These are phyloP conservation scores for Hippocampus mohnikei DNA, from an alignment of 2,113 vertebrate genomes.

Conservation along the genomic window DNA sequence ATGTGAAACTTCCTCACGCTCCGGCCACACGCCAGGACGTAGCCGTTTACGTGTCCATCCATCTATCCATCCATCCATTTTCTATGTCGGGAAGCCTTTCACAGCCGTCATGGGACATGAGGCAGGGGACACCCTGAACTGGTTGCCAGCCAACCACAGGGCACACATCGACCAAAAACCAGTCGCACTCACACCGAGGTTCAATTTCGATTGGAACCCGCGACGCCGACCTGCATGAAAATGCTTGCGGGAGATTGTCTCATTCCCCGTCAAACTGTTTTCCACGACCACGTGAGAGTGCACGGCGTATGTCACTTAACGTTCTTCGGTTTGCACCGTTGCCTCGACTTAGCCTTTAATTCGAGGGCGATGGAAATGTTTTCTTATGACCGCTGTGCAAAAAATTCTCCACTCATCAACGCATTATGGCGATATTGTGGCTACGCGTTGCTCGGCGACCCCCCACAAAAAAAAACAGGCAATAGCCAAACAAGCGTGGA, in stretches of 20 bases:
- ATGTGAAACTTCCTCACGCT: not conserved
- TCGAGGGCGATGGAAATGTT: slow-evolving; percentile 55
- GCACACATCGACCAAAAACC: too few relatives aligned
- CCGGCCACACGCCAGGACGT: not conserved
- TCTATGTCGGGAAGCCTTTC: not conserved
- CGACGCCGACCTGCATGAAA: not conserved
- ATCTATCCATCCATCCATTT: too few relatives aligned
- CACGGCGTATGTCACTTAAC: not conserved
- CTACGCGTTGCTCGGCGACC: slow-evolving; percentile 56
- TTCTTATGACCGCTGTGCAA: slow-evolving; percentile 46
- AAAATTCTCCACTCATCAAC: slow-evolving; percentile 36
- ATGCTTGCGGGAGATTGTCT: not conserved
- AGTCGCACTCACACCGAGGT: not conserved
- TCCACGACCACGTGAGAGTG: slow-evolving; percentile 22
- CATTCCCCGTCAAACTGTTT: slow-evolving; percentile 27
- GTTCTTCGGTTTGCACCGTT: slow-evolving; percentile 35
- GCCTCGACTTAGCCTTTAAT: slow-evolving; percentile 32
- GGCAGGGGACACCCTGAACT: too few relatives aligned
- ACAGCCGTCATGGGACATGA: too few relatives aligned
- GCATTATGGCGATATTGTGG: slow-evolving; percentile 54
- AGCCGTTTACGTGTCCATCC: not conserved
- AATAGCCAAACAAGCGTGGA: slow-evolving; percentile 46
- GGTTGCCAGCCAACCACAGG: too few relatives aligned
- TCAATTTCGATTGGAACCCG: not conserved
- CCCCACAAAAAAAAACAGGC: slow-evolving; percentile 32